Evolutionary conservation across 2,113 vertebrate species (phyloP).

Genomic region (Tympanuchus pallidicinctus): DNA sequence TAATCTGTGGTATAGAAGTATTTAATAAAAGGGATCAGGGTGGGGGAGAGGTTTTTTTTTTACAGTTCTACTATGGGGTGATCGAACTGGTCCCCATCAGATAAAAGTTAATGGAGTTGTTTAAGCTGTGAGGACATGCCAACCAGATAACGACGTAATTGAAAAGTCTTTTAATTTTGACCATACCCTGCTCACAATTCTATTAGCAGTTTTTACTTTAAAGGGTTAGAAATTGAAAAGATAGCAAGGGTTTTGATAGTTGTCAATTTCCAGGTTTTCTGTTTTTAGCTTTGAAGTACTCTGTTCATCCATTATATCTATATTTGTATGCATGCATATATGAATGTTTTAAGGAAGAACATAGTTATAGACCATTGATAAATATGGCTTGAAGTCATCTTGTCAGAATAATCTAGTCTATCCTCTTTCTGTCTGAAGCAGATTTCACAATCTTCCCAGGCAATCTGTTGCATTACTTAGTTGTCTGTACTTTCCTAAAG

Average conservation of each 20-base stretch:
- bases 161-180: not conserved
- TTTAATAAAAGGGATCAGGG: not conserved
- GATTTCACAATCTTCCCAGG: not conserved
- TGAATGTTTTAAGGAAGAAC: not conserved
- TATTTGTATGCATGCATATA: not conserved
- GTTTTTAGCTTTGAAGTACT: not conserved
- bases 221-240: not conserved
- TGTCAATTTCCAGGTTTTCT: not conserved
- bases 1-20: constrained; percentile 1
- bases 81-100: not conserved
- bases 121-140: not conserved
- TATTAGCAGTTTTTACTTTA: not conserved
- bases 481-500: not conserved
- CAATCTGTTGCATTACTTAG: not conserved
- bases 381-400: not conserved
- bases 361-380: not conserved
- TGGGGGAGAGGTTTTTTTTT: not conserved
- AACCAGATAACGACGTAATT: not conserved
- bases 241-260: not conserved
- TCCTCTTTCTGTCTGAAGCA: not conserved
- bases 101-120: not conserved
- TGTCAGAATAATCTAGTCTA: not conserved
- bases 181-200: not conserved
- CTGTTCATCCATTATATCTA: not conserved
- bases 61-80: not conserved